Percentiles rank a stretch among this genome's conserved stretches.
Evolutionary conservation across 1,140 invertebrate genomes (phyloP).

Genomic region (Camponotus vicinus): DNA sequence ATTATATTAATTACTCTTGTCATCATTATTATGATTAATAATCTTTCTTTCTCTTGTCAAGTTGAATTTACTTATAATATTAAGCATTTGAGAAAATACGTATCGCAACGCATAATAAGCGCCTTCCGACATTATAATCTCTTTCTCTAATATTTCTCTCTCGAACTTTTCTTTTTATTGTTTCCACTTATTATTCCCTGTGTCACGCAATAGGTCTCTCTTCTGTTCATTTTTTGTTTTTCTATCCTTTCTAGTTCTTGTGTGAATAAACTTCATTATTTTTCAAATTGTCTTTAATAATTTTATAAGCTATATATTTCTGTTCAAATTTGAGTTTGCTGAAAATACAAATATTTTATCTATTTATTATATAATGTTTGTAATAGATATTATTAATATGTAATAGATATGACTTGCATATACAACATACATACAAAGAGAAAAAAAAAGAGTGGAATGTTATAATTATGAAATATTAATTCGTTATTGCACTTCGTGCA

Average conservation of each 20-base stretch:
- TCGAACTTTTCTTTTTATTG: conserved; percentile 41
- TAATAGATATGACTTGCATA: background rate
- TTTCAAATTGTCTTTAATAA: conserved; percentile 16
- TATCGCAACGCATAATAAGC: conserved; percentile 45
- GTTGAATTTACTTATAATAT: conserved; percentile 53
- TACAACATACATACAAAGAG: too few species aligned
- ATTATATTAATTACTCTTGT: background rate
- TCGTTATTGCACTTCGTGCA: too few species aligned
- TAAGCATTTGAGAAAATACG: conserved; percentile 35
- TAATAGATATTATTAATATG: background rate
- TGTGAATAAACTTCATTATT: conserved; percentile 13
- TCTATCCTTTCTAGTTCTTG: background rate
- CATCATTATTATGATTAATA: conserved; percentile 27
- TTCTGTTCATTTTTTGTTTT: conserved; percentile 24
- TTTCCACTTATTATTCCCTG: background rate
- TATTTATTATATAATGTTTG: background rate
- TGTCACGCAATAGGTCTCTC: background rate
- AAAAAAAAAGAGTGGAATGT: background rate
- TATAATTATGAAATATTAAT: background rate
- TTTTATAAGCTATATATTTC: background rate
- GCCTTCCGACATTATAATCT: conserved; percentile 49
- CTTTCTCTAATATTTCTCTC: conserved; percentile 31
- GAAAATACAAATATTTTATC: background rate
- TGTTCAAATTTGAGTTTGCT: background rate
- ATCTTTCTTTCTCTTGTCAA: conserved; percentile 23